A percentile compares a stretch with the other conserved stretches of the same genome.
Evolutionary conservation across 2,113 vertebrate genomes (phyloP).

Genomic region (Mus musculus): GRCm39 chr7:48938001-48938500

Average conservation of each 20-base stretch:
- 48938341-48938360: too few relatives aligned
- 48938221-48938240: slow-evolving; percentile 57
- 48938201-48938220: not conserved
- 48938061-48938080: slow-evolving; percentile 65
- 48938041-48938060: slow-evolving; percentile 53
- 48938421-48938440: not conserved
- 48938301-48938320: not conserved
- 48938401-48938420: not conserved
- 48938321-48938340: not conserved
- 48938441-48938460: not conserved
- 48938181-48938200: slow-evolving; percentile 63
- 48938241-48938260: slow-evolving; percentile 28
- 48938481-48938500: not conserved
- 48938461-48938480: not conserved
- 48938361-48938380: not conserved
- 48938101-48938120: slow-evolving; percentile 57
- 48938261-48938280: not conserved
- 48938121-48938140: not conserved
- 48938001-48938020: slow-evolving; percentile 25
- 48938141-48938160: slow-evolving; percentile 64
- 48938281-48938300: not conserved
- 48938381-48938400: not conserved
- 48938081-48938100: slow-evolving; percentile 40
- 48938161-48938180: slow-evolving; percentile 56
- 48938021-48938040: slow-evolving; percentile 35